These are phyloP conservation scores for Tympanoctomys barrerae DNA, from an alignment of 2,797 vertebrate genomes.

Conservation along the genomic window DNA sequence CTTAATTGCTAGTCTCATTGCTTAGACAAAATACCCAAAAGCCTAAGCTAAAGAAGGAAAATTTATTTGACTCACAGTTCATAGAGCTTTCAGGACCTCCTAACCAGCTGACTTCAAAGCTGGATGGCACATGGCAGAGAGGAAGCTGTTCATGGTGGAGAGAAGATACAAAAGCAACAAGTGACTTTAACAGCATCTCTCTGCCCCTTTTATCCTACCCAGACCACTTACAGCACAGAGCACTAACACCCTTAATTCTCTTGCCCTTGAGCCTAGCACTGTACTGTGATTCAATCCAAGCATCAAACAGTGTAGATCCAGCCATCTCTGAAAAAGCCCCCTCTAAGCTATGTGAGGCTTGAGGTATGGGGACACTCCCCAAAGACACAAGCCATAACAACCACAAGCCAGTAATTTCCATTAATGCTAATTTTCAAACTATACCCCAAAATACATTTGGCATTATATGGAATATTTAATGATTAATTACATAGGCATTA, in stretches of 20 bases:
- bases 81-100: not conserved
- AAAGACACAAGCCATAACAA: too few relatives aligned
- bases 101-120: not conserved
- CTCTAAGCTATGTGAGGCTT: too few relatives aligned
- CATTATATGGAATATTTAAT: not conserved
- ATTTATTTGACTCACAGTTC: not conserved
- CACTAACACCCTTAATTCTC: not conserved
- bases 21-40: not conserved
- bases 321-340: too few relatives aligned
- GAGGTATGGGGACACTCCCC: too few relatives aligned
- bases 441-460: not conserved
- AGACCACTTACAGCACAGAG: not conserved
- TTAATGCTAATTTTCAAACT: not conserved
- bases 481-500: not conserved
- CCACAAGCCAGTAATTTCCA: not conserved
- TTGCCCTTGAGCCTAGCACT: not conserved
- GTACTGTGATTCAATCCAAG: not conserved
- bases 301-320: not conserved
- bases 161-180: not conserved
- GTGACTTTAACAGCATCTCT: not conserved
- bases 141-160: not conserved
- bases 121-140: not conserved
- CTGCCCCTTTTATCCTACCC: not conserved
- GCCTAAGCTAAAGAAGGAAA: not conserved
- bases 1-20: not conserved